Evolutionary conservation across 2,888 invertebrate genomes (phyloP), one percentile per base, ranked within the genome.

Genomic region (Venusia cambrica): DNA sequence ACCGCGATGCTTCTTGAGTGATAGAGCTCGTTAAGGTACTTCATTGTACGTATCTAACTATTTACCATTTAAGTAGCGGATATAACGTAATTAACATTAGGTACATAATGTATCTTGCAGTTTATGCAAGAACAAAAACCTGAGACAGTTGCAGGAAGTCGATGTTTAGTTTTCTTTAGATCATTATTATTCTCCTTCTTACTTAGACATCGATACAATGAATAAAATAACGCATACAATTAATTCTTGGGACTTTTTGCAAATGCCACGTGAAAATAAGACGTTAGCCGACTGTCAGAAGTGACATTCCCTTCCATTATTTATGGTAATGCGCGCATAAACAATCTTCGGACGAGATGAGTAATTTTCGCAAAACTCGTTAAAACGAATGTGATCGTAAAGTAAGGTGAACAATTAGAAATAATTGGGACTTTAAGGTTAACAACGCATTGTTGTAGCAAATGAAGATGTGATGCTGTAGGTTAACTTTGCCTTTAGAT

Each of bases 351-450:
- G 31, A 21, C 24, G 35, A 32, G 36, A 50, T 39, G 33, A 42
- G 33, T 45, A 49, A 51, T 51, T 45, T 47, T 27, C 20, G 38
- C 22, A 42, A 38, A 36, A 48, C 34, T 48, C 46, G 39, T 54
- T 48, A 48, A 48, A 30, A 38, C 30, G 20, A 34, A 39, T 38
- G 32, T 25, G 48, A 15, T 36, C 38, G 34, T 42, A 38, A 42
- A 49, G 19, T 38, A 38, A 13, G 6, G 15, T 29, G 33, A 63
- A 77, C 75, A 80, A 81, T 80, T 71, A 74, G 72, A 57, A 67
- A 73, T 77, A 73, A 76, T 47, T 45, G 52, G 31, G 27, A 42
- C 42, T 39, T 54, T 48, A 35, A 38, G 45, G 41, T 59, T 74
- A 63, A 74, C 64, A 54, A 50, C 44, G 55, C 40, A 75, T 78